Conservation (phyloP, 2,113 vertebrate species). For the Cyanistes caeruleus region DNA sequence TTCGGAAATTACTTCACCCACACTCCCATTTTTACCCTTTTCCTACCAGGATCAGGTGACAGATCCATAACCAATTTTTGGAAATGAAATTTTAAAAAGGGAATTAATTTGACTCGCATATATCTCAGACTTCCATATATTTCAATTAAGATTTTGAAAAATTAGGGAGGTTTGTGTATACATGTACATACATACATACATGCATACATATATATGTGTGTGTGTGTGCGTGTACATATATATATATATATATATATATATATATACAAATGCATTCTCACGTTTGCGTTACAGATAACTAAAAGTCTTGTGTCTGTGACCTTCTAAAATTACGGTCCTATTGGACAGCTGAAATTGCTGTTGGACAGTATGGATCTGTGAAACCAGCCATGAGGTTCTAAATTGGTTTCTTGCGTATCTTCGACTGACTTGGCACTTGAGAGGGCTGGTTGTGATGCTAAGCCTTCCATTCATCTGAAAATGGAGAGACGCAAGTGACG, state of each 20-base stretch:
- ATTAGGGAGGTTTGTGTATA: background rate
- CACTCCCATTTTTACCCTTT: background rate
- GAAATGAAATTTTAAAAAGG: background rate
- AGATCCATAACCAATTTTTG: background rate
- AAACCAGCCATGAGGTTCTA: background rate
- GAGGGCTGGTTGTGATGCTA: background rate
- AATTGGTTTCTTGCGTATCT: background rate
- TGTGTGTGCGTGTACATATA: background rate
- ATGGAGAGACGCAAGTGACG: background rate
- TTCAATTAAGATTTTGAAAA: background rate
- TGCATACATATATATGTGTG: no score
- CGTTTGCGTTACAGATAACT: background rate
- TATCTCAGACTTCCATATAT: background rate
- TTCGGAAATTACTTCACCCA: background rate
- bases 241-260: rapidly evolving
- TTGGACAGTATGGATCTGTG: background rate
- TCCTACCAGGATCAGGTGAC: background rate
- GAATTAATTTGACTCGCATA: background rate
- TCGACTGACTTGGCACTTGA: background rate
- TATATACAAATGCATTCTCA: background rate
- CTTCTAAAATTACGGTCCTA: background rate
- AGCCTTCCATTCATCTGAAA: background rate
- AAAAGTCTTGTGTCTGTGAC: background rate
- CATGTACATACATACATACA: background rate
- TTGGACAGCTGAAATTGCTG: background rate